Evolutionary conservation across 2,888 invertebrate species (phyloP).

Genomic region (Corbicula japonica): DNA sequence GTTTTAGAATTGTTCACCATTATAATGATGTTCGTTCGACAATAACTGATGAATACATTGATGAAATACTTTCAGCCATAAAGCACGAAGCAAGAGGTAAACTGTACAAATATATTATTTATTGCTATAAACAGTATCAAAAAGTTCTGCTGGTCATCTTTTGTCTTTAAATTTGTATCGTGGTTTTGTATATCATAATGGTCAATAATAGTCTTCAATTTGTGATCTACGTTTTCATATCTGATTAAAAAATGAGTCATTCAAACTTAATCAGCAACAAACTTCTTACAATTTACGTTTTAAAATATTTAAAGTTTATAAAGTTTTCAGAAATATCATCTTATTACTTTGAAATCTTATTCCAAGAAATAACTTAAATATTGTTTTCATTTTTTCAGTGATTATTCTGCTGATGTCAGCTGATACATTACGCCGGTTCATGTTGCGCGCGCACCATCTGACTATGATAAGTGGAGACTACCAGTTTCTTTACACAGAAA

Average conservation of each 20-base stretch:
- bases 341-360: too few species aligned
- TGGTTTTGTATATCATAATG: not conserved
- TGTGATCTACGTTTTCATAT: not conserved
- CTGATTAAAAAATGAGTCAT: not conserved
- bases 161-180: not conserved
- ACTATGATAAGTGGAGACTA: constrained; percentile 82
- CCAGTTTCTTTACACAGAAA: constrained; percentile 79
- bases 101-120: constrained; percentile 31
- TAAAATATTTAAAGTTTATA: too few species aligned
- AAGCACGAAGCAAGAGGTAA: constrained; percentile 80
- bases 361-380: too few species aligned
- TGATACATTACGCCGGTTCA: constrained; percentile 75
- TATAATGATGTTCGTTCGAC: constrained; percentile 63
- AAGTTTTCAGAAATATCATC: too few species aligned
- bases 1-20: constrained; percentile 72
- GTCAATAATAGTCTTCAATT: not conserved
- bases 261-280: not conserved
- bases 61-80: constrained; percentile 68
- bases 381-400: constrained; percentile 70
- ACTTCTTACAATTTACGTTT: not conserved
- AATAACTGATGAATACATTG: constrained; percentile 49
- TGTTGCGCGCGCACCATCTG: constrained; percentile 77
- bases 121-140: not conserved
- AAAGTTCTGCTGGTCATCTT: not conserved
- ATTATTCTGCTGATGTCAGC: constrained; percentile 78